These are phyloP conservation scores for Zonitis immaculata DNA, from an alignment of 2,888 invertebrate genomes.

Conservation along the genomic window DNA sequence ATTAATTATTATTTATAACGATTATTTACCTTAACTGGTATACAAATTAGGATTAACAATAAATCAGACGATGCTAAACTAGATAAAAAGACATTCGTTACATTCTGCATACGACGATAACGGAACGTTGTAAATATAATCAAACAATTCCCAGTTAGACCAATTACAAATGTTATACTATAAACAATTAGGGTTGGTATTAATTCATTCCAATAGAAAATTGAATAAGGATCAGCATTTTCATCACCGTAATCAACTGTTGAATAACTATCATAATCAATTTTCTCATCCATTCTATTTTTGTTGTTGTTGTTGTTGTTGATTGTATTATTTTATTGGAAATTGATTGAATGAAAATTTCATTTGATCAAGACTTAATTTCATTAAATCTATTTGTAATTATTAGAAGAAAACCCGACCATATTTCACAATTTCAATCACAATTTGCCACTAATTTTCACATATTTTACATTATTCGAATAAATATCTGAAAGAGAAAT, in stretches of 20 bases:
- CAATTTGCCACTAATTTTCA: no score
- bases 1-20: no score
- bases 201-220: slow-evolving; percentile 55
- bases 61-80: slow-evolving; percentile 66
- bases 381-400: slow-evolving; percentile 2
- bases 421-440: no score
- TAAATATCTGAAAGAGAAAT: no score
- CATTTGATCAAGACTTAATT: neutral
- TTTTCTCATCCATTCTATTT: slow-evolving; percentile 11
- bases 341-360: neutral
- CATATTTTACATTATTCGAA: no score
- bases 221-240: slow-evolving; percentile 46
- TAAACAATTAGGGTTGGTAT: slow-evolving; percentile 56
- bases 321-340: neutral
- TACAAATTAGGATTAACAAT: slow-evolving; percentile 63
- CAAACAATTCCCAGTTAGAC: slow-evolving; percentile 55
- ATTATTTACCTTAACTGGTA: slow-evolving; percentile 62
- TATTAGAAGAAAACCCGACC: neutral
- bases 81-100: slow-evolving; percentile 64
- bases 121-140: slow-evolving; percentile 56
- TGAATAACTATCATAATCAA: slow-evolving; percentile 20
- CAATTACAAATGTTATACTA: slow-evolving; percentile 56
- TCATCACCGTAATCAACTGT: slow-evolving; percentile 49
- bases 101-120: slow-evolving; percentile 56
- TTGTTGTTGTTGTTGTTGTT: no score